Evolutionary conservation across 2,888 invertebrate genomes (phyloP).

Genomic region (Amphipoea oculea): DNA sequence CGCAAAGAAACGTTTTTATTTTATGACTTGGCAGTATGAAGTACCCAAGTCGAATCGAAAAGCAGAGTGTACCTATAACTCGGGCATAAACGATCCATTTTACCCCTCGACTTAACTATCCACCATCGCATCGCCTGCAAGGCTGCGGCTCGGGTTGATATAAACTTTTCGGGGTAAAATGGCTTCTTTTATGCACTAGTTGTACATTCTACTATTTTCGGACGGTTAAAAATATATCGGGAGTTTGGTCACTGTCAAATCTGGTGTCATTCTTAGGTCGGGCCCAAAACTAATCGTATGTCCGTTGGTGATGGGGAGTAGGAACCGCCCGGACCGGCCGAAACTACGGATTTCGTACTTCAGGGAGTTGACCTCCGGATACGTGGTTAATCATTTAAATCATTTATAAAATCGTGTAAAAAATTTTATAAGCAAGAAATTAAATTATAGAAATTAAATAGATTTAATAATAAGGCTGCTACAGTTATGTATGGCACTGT

Average conservation of each 20-base stretch:
- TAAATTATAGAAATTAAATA: constrained; percentile 4
- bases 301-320: not conserved
- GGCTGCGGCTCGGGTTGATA: too few relatives aligned
- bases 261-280: not conserved
- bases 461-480: not conserved
- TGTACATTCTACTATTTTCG: not conserved
- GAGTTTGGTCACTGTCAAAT: not conserved
- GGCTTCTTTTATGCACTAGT: too few relatives aligned
- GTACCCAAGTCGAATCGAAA: too few relatives aligned
- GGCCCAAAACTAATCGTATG: not conserved
- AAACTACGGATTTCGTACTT: not conserved
- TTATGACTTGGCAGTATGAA: too few relatives aligned
- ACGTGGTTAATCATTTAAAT: constrained; percentile 8
- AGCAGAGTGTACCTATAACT: too few relatives aligned
- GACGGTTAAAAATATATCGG: not conserved
- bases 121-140: too few relatives aligned
- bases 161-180: too few relatives aligned
- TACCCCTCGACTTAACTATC: too few relatives aligned
- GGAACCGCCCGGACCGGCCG: not conserved
- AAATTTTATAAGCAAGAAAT: not conserved
- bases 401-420: constrained; percentile 1
- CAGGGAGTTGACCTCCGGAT: not conserved
- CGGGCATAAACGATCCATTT: too few relatives aligned
- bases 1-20: too few relatives aligned
- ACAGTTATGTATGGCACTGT: constrained; percentile 10